Conservation (phyloP, 2,797 vertebrate genomes). For the Leptatherina wallacei region DNA sequence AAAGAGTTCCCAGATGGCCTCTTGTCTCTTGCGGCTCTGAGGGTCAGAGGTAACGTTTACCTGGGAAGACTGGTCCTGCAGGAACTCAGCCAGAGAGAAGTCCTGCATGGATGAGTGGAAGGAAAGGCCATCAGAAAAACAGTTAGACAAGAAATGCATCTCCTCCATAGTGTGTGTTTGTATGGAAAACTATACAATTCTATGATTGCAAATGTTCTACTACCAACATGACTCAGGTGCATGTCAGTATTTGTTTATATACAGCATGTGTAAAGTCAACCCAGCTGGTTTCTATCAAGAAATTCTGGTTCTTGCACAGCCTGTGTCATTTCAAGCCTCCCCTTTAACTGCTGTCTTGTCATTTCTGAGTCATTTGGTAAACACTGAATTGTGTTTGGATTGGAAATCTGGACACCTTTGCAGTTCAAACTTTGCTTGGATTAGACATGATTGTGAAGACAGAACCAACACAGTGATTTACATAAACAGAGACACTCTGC, state of each 20-base stretch:
- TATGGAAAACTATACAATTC: neutral
- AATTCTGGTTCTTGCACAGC: slow-evolving; percentile 62
- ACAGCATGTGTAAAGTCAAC: neutral
- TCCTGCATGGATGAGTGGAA: slow-evolving; percentile 69
- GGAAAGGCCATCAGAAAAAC: neutral
- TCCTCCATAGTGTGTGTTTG: neutral
- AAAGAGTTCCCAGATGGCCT: slow-evolving; percentile 92
- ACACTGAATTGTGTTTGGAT: slow-evolving; percentile 56
- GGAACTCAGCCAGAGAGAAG: slow-evolving; percentile 87
- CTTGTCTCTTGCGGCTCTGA: slow-evolving; percentile 82
- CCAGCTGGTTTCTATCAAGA: slow-evolving; percentile 39
- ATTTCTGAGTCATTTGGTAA: slow-evolving; percentile 32
- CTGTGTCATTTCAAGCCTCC: slow-evolving; percentile 5
- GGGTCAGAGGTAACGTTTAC: slow-evolving; percentile 60
- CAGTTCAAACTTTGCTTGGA: slow-evolving; percentile 35
- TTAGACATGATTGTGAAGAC: slow-evolving; percentile 18
- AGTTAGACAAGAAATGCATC: neutral
- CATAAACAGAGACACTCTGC: slow-evolving; percentile 21
- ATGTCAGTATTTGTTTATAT: slow-evolving; percentile 44
- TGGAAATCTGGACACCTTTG: slow-evolving; percentile 55
- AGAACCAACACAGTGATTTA: slow-evolving; percentile 35
- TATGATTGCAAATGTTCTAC: slow-evolving; percentile 9
- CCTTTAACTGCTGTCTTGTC: slow-evolving; percentile 15
- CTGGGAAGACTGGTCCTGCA: slow-evolving; percentile 78
- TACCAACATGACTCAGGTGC: slow-evolving; percentile 8